phyloP scores from a whole-genome alignment of 2,113 vertebrate species.

The Phasianus colchicus region DNA sequence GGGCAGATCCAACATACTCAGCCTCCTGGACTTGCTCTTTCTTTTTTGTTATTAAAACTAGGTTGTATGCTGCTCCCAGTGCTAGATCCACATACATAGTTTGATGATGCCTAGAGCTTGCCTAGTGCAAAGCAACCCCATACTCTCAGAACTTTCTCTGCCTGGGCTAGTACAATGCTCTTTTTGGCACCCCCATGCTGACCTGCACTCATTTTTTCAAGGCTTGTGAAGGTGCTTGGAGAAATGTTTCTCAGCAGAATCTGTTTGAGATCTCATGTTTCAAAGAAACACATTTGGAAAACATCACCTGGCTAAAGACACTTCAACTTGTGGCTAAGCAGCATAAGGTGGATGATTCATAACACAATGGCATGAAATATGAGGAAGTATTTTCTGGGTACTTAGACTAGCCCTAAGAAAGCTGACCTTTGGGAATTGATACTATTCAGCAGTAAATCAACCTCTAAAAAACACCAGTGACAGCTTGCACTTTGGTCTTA shows the following conservation, averaged over 20 bases:
- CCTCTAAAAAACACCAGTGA: background rate
- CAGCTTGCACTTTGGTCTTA: background rate
- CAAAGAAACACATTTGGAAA: background rate
- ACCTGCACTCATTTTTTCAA: background rate
- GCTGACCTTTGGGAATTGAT: background rate
- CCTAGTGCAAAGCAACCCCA: background rate
- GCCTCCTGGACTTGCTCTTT: background rate
- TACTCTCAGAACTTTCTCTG: background rate
- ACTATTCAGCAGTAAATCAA: background rate
- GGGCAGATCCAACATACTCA: background rate
- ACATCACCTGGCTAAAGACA: background rate
- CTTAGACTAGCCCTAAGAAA: background rate
- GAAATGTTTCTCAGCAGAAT: background rate
- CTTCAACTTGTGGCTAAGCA: background rate
- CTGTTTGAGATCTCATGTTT: background rate
- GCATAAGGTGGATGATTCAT: background rate
- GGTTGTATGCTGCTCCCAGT: background rate
- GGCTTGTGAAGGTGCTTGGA: background rate
- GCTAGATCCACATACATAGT: background rate
- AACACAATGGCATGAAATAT: accelerated
- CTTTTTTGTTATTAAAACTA: background rate
- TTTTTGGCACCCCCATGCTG: background rate
- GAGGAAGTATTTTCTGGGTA: background rate
- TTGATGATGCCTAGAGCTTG: background rate
- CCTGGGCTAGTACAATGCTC: background rate